Evolutionary conservation across 1,140 invertebrate genomes (phyloP).

Genomic region (Hydropsyche tenuis): DNA sequence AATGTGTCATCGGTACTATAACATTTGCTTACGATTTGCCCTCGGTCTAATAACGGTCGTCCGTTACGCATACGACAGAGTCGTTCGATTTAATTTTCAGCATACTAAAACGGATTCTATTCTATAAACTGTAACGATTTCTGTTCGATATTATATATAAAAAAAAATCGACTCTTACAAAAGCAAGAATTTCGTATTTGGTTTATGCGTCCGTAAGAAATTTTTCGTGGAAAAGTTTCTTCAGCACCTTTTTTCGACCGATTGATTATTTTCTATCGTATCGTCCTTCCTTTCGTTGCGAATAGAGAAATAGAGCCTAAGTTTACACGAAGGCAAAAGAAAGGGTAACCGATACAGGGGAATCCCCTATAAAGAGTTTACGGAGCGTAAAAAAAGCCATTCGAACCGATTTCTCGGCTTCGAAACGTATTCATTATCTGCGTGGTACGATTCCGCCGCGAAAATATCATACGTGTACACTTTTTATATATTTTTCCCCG

Average conservation of each 20-base stretch:
- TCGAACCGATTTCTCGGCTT: background rate
- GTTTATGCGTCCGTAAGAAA: too few species aligned
- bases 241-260: background rate
- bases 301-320: background rate
- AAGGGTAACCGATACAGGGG: slow-evolving; percentile 1
- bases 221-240: too few species aligned
- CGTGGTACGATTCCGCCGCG: background rate
- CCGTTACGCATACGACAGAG: too few species aligned
- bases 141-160: too few species aligned
- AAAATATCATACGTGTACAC: background rate
- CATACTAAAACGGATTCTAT: too few species aligned
- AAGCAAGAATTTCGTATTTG: too few species aligned
- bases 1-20: too few species aligned
- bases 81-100: too few species aligned
- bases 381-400: background rate
- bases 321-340: background rate
- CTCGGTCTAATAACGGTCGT: too few species aligned
- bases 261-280: background rate
- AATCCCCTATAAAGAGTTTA: slow-evolving; percentile 2
- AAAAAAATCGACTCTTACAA: too few species aligned
- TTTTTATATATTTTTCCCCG: background rate
- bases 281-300: background rate
- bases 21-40: too few species aligned
- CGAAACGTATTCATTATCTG: slow-evolving; percentile 5
- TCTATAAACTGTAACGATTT: too few species aligned